Evolutionary conservation across 1,140 invertebrate species (phyloP).

Genomic region (Globodera ellingtonae): DNA sequence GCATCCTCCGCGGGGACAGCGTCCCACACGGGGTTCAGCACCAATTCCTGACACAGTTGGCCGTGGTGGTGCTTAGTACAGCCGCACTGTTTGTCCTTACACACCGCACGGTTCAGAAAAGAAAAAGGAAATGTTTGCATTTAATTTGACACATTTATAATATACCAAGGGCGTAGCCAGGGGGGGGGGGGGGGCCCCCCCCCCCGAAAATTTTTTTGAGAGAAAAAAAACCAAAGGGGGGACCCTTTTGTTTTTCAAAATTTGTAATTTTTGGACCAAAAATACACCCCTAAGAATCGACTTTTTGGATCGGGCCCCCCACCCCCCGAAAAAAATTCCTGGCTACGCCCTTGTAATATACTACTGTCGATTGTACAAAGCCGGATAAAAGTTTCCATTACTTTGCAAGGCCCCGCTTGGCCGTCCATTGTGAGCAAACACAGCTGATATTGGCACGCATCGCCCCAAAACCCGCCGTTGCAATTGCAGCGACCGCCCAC

Average conservation of each 20-base stretch:
- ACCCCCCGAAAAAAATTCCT: too few relatives aligned
- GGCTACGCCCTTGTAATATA: too few relatives aligned
- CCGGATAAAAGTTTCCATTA: constrained; percentile 8
- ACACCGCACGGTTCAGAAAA: constrained; percentile 19
- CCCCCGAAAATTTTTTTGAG: too few relatives aligned
- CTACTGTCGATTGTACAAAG: background rate
- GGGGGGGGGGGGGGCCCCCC: too few relatives aligned
- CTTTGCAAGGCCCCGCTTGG: constrained; percentile 43
- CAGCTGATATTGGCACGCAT: constrained; percentile 42
- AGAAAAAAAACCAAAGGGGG: too few relatives aligned
- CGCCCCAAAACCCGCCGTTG: constrained; percentile 35
- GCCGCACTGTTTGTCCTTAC: constrained; percentile 39
- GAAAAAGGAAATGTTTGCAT: background rate
- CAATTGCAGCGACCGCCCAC: constrained; percentile 27
- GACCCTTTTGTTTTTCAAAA: too few relatives aligned
- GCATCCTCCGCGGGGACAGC: constrained; percentile 14
- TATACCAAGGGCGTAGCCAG: too few relatives aligned
- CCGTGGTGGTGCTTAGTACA: constrained; percentile 45
- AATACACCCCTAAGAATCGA: too few relatives aligned
- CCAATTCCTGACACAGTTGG: constrained; percentile 48
- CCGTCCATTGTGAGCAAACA: constrained; percentile 26
- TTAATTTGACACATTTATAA: background rate
- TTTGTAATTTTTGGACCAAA: too few relatives aligned
- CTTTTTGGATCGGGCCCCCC: too few relatives aligned
- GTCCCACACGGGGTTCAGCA: constrained; percentile 48